Conservation (phyloP, 1,140 invertebrate species). For the Neodiprion virginianus region DNA sequence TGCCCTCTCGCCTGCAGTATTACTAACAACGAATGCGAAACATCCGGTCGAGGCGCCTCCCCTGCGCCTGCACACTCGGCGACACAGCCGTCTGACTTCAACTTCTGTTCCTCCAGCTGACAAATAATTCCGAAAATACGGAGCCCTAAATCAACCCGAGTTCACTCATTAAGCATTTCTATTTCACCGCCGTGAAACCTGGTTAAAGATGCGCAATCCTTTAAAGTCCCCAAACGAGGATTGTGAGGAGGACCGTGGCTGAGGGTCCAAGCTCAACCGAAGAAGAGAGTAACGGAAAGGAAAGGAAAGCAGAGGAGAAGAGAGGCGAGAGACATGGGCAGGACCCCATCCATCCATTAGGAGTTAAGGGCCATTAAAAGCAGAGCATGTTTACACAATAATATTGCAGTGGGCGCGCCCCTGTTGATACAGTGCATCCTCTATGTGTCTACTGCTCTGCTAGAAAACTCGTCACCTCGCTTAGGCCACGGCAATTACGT, state of each 20-base stretch:
- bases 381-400: slow-evolving; percentile 17
- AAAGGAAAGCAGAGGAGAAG: background rate
- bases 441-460: slow-evolving; percentile 4
- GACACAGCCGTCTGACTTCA: background rate
- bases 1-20: background rate
- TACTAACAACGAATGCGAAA: slow-evolving; percentile 4
- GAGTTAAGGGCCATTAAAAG: slow-evolving; percentile 18
- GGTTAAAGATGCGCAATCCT: slow-evolving; percentile 6
- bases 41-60: slow-evolving; percentile 1
- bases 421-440: slow-evolving; percentile 13
- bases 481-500: background rate
- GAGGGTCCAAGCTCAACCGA: background rate
- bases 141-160: background rate
- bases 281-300: background rate
- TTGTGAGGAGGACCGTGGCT: background rate
- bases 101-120: background rate
- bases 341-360: slow-evolving; percentile 11
- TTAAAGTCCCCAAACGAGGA: slow-evolving; percentile 13
- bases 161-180: background rate
- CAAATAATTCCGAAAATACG: slow-evolving; percentile 16
- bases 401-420: slow-evolving; percentile 12
- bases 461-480: background rate
- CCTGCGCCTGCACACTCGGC: background rate
- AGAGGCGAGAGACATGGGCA: background rate
- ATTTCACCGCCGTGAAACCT: background rate